Evolutionary conservation across 2,888 invertebrate species (phyloP).

Genomic region (Oxyscelio sp.): DNA sequence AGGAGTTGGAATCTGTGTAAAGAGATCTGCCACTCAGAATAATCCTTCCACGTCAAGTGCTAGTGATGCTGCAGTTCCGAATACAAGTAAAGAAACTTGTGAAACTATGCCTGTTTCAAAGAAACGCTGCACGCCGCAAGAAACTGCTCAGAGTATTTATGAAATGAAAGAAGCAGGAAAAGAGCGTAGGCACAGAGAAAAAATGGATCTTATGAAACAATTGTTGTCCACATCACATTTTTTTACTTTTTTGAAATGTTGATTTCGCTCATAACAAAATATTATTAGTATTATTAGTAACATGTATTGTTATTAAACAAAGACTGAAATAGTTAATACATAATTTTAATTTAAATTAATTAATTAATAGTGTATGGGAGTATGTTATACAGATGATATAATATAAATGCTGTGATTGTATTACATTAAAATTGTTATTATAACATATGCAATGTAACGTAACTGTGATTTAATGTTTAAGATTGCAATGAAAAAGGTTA

Average conservation of each 20-base stretch:
- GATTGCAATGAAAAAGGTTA: not conserved
- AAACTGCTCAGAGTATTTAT: conserved; percentile 10
- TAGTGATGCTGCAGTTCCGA: not conserved
- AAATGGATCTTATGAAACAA: conserved; percentile 10
- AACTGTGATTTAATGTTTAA: not conserved
- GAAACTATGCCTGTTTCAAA: not conserved
- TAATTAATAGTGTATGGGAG: not conserved
- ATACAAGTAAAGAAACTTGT: not conserved
- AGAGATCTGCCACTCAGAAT: not conserved
- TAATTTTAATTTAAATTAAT: not conserved
- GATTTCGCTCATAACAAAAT: not conserved
- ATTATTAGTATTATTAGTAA: not conserved
- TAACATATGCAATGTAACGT: not conserved
- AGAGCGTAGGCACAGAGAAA: conserved; percentile 15
- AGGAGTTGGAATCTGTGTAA: conserved; percentile 5
- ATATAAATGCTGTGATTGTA: not conserved
- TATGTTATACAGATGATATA: not conserved
- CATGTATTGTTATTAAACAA: not conserved
- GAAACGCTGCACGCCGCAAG: not conserved
- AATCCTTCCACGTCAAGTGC: not conserved
- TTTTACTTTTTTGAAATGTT: not conserved
- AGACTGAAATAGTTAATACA: not conserved
- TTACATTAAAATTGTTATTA: not conserved
- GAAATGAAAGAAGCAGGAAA: conserved; percentile 27
- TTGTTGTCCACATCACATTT: not conserved